phyloP scores from a whole-genome alignment of 2,797 vertebrate species.

The Gymnocypris eckloni region DNA sequence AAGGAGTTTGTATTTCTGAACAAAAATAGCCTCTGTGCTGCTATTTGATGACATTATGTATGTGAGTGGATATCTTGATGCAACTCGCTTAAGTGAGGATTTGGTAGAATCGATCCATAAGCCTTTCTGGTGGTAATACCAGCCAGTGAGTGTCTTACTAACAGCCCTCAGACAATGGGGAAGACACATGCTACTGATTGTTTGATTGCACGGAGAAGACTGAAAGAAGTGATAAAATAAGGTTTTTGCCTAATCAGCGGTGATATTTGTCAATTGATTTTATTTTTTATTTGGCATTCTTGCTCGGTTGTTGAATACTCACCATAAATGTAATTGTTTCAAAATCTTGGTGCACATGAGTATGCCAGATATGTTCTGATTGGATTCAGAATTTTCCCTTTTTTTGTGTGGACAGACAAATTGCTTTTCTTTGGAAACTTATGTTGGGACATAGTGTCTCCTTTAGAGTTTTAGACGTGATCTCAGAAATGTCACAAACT shows the following conservation, averaged over 20 bases:
- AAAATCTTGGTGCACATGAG: not conserved
- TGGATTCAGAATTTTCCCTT: not conserved
- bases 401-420: not conserved
- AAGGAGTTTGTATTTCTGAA: constrained; percentile 20
- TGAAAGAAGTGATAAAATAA: not conserved
- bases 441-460: not conserved
- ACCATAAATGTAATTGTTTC: not conserved
- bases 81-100: constrained; percentile 46
- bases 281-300: not conserved
- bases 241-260: not conserved
- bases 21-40: constrained; percentile 19
- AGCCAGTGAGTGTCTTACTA: constrained; percentile 26
- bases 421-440: not conserved
- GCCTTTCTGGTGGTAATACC: constrained; percentile 31
- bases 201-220: not conserved
- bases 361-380: not conserved
- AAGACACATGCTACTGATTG: constrained; percentile 7
- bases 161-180: constrained; percentile 4
- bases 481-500: not conserved
- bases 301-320: not conserved
- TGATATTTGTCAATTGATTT: not conserved
- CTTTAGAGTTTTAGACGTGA: not conserved
- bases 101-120: constrained; percentile 40
- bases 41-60: constrained; percentile 39
- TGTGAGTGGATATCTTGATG: constrained; percentile 38